Percentiles rank a stretch among this genome's conserved stretches.
Evolutionary conservation across 1,140 invertebrate genomes (phyloP).

Genomic region (Pemphigus obesinymphae): DNA sequence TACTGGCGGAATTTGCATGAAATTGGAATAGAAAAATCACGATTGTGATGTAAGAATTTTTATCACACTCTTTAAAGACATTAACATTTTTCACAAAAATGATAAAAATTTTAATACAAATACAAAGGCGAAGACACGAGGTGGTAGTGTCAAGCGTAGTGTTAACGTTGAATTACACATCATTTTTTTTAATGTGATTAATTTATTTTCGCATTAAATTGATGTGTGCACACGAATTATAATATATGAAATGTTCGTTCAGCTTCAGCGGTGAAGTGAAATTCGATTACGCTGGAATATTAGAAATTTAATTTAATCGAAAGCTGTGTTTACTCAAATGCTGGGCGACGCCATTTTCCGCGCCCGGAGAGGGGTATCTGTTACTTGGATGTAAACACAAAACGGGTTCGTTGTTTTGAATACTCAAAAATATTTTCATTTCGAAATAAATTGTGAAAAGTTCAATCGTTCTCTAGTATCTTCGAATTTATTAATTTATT

Average conservation of each 20-base stretch:
- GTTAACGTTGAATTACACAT: neutral
- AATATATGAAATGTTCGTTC: neutral
- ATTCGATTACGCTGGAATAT: neutral
- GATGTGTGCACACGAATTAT: neutral
- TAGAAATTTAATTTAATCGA: neutral
- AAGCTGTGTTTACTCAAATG: conserved; percentile 23
- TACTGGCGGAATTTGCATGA: neutral
- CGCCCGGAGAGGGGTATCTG: conserved; percentile 22
- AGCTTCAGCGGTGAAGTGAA: neutral
- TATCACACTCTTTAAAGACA: neutral
- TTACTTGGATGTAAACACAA: conserved; percentile 31
- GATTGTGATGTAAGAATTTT: neutral
- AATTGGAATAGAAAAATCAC: neutral
- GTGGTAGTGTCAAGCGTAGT: conserved; percentile 13
- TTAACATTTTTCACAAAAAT: neutral
- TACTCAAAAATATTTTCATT: neutral
- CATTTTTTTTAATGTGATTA: neutral
- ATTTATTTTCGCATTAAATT: neutral
- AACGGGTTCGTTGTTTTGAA: conserved; percentile 33
- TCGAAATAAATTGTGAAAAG: neutral
- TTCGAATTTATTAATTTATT: neutral
- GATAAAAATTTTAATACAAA: conserved; percentile 3
- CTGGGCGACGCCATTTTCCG: conserved; percentile 34
- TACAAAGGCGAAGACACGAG: conserved; percentile 30
- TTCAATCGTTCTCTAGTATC: neutral